Base-by-base conservation (phyloP, 2,113 vertebrate species). In the Tautogolabrus adspersus region DNA sequence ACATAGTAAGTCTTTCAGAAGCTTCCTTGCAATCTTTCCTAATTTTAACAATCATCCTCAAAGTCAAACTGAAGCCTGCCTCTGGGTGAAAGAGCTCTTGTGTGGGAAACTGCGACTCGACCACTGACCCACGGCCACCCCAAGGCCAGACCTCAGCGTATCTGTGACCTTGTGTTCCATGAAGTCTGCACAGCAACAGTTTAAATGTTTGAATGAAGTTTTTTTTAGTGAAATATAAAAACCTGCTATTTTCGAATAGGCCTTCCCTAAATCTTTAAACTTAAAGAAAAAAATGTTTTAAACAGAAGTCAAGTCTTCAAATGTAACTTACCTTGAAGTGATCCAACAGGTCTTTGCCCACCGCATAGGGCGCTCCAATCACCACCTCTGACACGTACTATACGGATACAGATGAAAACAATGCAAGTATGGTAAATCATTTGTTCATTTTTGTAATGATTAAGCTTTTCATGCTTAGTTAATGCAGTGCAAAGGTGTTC, bases 301-400 rank as follows among this genome's bases (percentile, higher is more conserved):
- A 6, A 52, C n/a, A 42, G 47, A 61, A 1, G 3, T 42, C 30
- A 56, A 63, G 42, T 37, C 2, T 16, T 21, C 5, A 66, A 40
- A 51, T 6, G 1, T 18, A 49, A 44, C 87, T 70, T n/a, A 98
- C 98, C 96, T 94, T 98, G 87, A 99, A 99, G 86, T 99, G 97
- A 86, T 97, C 97, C 86, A 99, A 83, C 54, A 99, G 95, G 81
- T 99, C 97, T 10, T 96, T 95, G 12, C 96, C 97, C 66, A 98
- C 96, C 0, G 97, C 92, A 0, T 98, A 99, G 0, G 98, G 98
- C 0, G 98, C 98, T 22, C 98, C 98, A 6, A 99, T 99, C 82
- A 99, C 97, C 75, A 99, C 98, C 88, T 99, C 97, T 0, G 98
- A 97, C 65, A 98, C 98, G 0, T 98, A 99, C 98, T 99, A 60